Conservation (phyloP, 2,888 invertebrate genomes). For the Xanthia icteritia region DNA sequence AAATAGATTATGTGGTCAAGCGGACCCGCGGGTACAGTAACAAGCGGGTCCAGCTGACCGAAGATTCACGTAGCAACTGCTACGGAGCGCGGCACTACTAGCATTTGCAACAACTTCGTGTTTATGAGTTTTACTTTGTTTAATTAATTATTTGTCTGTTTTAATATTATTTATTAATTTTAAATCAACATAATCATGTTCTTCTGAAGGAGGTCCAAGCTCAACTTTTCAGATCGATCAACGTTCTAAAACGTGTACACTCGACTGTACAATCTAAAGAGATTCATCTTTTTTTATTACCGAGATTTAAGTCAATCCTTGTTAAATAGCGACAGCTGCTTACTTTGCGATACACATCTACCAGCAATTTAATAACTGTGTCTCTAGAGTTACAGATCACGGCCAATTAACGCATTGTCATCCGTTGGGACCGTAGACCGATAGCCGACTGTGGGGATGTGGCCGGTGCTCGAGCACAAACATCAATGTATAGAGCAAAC, state of each 20-base stretch:
- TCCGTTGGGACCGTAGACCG: constrained; percentile 35
- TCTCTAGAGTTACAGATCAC: constrained; percentile 41
- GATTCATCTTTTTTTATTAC: constrained; percentile 21
- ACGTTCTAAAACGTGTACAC: constrained; percentile 6
- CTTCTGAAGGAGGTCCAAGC: neutral
- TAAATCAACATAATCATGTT: neutral
- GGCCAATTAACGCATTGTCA: constrained; percentile 52
- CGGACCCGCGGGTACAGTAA: too few relatives aligned
- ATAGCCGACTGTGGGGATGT: constrained; percentile 5
- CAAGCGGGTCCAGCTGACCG: too few relatives aligned
- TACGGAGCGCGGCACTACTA: too few relatives aligned
- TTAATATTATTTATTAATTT: neutral
- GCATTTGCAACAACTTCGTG: neutral
- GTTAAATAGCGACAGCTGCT: neutral
- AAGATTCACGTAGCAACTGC: too few relatives aligned
- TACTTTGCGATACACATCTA: neutral
- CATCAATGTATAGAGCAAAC: constrained; percentile 28
- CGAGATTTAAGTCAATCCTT: constrained; percentile 5
- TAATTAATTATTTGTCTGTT: neutral
- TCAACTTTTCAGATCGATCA: constrained; percentile 29
- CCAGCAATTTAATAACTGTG: constrained; percentile 29
- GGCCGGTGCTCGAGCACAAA: constrained; percentile 5
- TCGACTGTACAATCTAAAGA: constrained; percentile 7
- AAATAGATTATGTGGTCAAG: too few relatives aligned
- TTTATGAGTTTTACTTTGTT: neutral